These are phyloP conservation scores for Zeugodacus cucurbitae DNA, from an alignment of 1,140 invertebrate genomes.

Conservation along the genomic window DNA sequence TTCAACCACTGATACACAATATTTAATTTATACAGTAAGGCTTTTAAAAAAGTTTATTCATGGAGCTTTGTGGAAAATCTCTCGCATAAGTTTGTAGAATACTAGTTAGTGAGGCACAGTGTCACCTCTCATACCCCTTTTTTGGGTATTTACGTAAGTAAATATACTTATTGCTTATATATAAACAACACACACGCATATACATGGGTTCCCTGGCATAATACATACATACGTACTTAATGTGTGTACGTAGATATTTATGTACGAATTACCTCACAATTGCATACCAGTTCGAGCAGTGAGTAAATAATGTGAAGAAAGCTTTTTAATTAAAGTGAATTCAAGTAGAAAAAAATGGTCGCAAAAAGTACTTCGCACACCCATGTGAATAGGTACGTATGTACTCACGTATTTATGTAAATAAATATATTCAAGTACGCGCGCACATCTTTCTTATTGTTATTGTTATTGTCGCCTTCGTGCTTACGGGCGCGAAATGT, in stretches of 20 bases:
- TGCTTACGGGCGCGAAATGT: not conserved
- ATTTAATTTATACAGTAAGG: too few relatives aligned
- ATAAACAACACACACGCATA: not conserved
- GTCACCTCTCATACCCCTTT: not conserved
- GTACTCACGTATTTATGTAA: not conserved
- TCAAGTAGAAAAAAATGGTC: not conserved
- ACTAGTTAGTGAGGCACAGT: not conserved
- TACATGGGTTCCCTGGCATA: too few relatives aligned
- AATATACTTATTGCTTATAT: not conserved
- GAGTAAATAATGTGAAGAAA: not conserved
- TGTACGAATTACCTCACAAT: not conserved
- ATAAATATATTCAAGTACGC: not conserved
- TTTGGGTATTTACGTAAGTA: not conserved
- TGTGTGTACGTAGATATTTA: not conserved
- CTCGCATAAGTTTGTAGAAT: too few relatives aligned
- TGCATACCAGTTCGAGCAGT: not conserved
- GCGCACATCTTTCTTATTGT: not conserved
- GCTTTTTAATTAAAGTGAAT: constrained; percentile 20
- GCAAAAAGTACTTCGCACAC: not conserved
- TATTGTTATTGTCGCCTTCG: not conserved
- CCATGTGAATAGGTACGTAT: not conserved
- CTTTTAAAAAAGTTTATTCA: too few relatives aligned
- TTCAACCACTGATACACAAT: too few relatives aligned
- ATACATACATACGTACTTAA: not conserved
- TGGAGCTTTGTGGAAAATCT: too few relatives aligned